Percentiles rank a stretch among this genome's conserved stretches.
Evolutionary conservation across 2,797 vertebrate species (phyloP).

Genomic region (Sebastes cheni): DNA sequence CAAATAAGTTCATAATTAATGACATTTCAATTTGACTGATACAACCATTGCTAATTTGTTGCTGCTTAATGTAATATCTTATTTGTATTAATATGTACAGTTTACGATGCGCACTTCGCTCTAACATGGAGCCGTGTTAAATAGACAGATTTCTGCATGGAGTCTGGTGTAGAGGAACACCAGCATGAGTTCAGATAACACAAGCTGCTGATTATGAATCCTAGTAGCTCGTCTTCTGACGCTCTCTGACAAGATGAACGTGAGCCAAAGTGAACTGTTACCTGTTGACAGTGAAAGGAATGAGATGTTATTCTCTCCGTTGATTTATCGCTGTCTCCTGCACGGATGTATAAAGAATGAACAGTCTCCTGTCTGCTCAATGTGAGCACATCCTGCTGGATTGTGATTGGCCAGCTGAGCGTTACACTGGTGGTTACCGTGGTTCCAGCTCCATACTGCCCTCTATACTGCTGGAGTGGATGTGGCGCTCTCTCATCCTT

Average conservation of each 20-base stretch:
- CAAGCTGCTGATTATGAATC: too few relatives aligned
- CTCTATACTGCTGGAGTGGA: too few relatives aligned
- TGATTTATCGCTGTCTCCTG: neutral
- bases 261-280: neutral
- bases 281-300: neutral
- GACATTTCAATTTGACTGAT: neutral
- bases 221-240: too few relatives aligned
- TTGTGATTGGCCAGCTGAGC: neutral
- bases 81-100: neutral
- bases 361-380: neutral
- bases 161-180: neutral
- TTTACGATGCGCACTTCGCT: neutral
- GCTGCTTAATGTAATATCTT: neutral
- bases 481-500: too few relatives aligned
- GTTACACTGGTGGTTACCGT: too few relatives aligned
- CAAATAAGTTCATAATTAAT: too few relatives aligned
- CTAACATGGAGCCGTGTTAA: neutral
- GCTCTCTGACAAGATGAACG: too few relatives aligned
- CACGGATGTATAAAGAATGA: rapidly evolving
- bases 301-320: neutral
- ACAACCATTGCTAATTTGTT: neutral
- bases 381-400: neutral
- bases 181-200: too few relatives aligned
- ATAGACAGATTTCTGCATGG: neutral
- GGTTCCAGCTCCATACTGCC: too few relatives aligned